A percentile compares a stretch with the other conserved stretches of the same genome.
Evolutionary conservation across 2,113 vertebrate species (phyloP).

Genomic region (Psilopsiagon aurifrons): DNA sequence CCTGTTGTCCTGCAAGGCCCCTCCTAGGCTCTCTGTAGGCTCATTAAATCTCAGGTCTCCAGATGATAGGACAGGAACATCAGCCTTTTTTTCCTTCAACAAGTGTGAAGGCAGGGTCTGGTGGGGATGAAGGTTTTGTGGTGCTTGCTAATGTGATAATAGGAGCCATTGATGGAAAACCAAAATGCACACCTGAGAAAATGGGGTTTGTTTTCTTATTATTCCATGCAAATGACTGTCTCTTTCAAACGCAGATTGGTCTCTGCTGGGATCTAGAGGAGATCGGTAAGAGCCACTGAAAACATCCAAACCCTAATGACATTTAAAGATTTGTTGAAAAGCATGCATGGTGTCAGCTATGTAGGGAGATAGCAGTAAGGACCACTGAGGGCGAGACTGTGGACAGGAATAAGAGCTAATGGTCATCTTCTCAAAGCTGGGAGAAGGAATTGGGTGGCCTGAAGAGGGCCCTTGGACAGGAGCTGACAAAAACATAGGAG

Average conservation of each 20-base stretch:
- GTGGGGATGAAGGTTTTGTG: neutral
- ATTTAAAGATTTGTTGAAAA: neutral
- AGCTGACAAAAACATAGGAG: neutral
- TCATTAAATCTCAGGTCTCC: neutral
- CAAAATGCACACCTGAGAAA: neutral
- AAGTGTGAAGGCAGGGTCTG: neutral
- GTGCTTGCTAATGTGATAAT: neutral
- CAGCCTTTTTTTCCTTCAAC: neutral
- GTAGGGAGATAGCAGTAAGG: neutral
- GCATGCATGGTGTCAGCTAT: fast-evolving
- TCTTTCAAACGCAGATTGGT: neutral
- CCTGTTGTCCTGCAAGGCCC: neutral
- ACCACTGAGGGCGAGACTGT: neutral
- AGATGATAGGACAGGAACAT: neutral
- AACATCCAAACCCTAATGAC: neutral
- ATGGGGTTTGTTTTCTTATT: neutral
- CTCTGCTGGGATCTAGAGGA: neutral
- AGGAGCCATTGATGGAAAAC: neutral
- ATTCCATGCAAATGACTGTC: neutral
- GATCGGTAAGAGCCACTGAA: neutral
- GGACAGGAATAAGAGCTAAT: neutral
- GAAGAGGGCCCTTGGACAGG: neutral
- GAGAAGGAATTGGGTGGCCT: neutral
- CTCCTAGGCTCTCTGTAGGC: fast-evolving
- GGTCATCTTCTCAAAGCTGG: neutral